Evolutionary conservation across 2,113 vertebrate genomes (phyloP), one percentile per base, ranked within the genome.

Genomic region (Cyrtonyx montezumae): DNA sequence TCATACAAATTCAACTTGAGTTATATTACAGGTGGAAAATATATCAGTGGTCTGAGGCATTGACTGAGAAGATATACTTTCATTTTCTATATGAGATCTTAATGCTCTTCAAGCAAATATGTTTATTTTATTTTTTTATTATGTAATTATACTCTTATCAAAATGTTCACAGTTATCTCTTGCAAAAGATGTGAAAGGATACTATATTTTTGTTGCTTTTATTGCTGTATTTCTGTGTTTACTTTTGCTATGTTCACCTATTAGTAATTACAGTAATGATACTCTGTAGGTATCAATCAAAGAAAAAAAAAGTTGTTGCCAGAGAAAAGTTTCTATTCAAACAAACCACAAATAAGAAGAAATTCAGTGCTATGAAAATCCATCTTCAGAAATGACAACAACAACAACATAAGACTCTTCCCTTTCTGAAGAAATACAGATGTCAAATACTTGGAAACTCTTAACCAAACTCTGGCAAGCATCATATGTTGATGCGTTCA

Each of bases 381-480:
- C 51, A 28, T 28, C 22, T 82, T 82, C 30, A 63, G 42, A 42
- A 84, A 63, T 79, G 22, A 74, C 67, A 66, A 53, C 13, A 51
- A 26, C 51, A 53, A 53, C 49, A 53, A 53, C 18, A 34, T 20
- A 67, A 42, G 12, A 51, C 0, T 1, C 2, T 82, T 3, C 8
- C 6, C 8, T 71, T 89, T 12, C 28, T 68, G 19, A 62, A 53
- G 62, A 83, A 56, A 74, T 62, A 40, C 76, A 30, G 5, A 58
- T 88, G 30, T 74, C 30, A 78, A 85, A 74, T 37, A 79, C 30
- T 49, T 91, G 79, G 76, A 90, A 90, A 80, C 43, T 43, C 28
- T 79, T 84, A 63, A 36, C 30, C 10, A 63, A 91, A 28, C 15
- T 58, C 9, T 73, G 36, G 49, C 22, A 73, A 91, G 34, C 48